Conservation (phyloP, 2,888 invertebrate species). For the Nemurella pictetii region DNA sequence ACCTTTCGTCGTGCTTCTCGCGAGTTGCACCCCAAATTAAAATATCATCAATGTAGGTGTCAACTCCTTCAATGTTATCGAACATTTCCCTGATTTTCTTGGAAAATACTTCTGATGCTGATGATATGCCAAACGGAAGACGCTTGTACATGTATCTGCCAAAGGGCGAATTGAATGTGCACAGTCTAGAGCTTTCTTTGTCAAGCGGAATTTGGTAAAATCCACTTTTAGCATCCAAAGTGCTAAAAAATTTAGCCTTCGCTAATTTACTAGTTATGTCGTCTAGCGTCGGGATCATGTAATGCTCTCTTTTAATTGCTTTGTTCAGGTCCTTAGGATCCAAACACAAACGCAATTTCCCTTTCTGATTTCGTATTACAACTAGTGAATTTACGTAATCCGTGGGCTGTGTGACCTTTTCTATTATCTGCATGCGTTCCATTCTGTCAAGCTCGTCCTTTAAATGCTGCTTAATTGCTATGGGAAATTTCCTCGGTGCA, state of each 20-base stretch:
- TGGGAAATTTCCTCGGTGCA: slow-evolving; percentile 43
- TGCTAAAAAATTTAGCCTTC: slow-evolving; percentile 38
- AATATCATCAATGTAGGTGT: not conserved
- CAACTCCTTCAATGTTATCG: not conserved
- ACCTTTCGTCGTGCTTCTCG: not conserved
- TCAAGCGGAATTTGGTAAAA: no score
- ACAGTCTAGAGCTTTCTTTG: slow-evolving; percentile 37
- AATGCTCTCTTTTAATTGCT: slow-evolving; percentile 39
- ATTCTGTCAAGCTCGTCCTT: slow-evolving; percentile 39
- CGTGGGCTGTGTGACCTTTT: slow-evolving; percentile 40
- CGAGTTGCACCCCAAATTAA: not conserved
- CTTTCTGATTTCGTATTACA: slow-evolving; percentile 40
- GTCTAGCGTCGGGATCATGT: slow-evolving; percentile 41
- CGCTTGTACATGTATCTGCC: slow-evolving; percentile 42
- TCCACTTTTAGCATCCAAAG: slow-evolving; percentile 40
- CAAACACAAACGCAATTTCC: slow-evolving; percentile 42
- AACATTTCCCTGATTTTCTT: not conserved
- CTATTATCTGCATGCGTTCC: slow-evolving; percentile 39
- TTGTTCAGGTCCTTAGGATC: slow-evolving; percentile 43
- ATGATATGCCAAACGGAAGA: slow-evolving; percentile 42
- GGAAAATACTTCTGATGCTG: slow-evolving; percentile 41
- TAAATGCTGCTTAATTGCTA: slow-evolving; percentile 37
- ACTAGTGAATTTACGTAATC: slow-evolving; percentile 44
- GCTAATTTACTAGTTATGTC: slow-evolving; percentile 38
- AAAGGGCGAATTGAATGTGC: slow-evolving; percentile 44